These are phyloP conservation scores for Stegophylla sp. DNA, from an alignment of 2,888 invertebrate genomes.

Conservation along the genomic window DNA sequence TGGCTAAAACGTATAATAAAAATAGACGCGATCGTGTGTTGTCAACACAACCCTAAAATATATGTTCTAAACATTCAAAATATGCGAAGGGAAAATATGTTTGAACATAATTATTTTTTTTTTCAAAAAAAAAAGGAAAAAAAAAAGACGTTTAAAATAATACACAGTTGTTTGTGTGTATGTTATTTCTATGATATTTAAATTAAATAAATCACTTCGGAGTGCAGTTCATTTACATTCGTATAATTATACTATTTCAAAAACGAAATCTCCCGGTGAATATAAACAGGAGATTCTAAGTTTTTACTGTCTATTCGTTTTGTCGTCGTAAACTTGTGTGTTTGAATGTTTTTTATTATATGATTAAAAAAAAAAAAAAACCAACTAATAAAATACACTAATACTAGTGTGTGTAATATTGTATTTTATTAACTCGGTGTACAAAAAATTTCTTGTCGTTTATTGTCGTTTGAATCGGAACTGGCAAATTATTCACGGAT, in stretches of 20 bases:
- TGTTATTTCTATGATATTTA: background rate
- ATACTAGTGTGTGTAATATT: no score
- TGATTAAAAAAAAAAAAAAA: no score
- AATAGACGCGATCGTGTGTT: background rate
- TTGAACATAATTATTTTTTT: no score
- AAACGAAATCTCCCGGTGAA: constrained; percentile 11
- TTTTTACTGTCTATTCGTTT: constrained; percentile 22
- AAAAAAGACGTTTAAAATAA: background rate
- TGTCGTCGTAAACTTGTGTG: background rate
- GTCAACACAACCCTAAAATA: constrained; percentile 25
- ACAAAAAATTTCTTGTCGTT: no score
- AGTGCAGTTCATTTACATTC: background rate
- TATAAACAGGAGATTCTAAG: background rate
- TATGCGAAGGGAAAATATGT: background rate
- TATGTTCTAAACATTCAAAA: background rate
- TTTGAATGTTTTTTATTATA: background rate
- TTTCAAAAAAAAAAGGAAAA: background rate
- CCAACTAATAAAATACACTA: no score
- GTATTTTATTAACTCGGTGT: no score
- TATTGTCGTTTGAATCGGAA: no score
- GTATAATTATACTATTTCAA: no score
- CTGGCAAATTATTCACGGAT: no score
- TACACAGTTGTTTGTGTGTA: background rate
- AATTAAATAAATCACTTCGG: background rate
- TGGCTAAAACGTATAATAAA: background rate